These are phyloP conservation scores for Sciaenops ocellatus DNA, from an alignment of 2,797 vertebrate species.

Conservation along the genomic window DNA sequence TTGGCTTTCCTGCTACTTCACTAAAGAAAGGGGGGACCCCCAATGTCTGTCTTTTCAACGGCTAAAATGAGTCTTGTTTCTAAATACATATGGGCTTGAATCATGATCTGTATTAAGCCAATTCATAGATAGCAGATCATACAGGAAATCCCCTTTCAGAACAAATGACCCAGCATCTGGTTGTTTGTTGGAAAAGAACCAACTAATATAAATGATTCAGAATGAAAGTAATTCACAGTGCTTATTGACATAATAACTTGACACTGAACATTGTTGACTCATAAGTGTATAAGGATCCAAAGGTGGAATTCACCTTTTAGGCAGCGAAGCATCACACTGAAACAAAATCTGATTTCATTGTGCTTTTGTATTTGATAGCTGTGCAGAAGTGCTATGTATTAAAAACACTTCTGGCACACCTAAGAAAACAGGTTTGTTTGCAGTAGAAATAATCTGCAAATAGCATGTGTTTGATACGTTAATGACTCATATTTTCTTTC, in stretches of 20 bases:
- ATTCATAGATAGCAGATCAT: not conserved
- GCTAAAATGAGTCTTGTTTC: not conserved
- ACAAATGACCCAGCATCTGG: not conserved
- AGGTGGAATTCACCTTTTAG: slow-evolving; percentile 49
- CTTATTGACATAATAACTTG: slow-evolving; percentile 22
- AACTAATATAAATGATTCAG: slow-evolving; percentile 11
- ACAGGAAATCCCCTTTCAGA: not conserved
- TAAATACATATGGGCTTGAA: not conserved
- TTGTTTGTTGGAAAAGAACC: not conserved
- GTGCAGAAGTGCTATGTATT: slow-evolving; percentile 3
- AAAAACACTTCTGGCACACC: slow-evolving; percentile 11
- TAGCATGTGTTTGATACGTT: slow-evolving; percentile 20
- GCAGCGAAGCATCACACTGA: slow-evolving; percentile 24
- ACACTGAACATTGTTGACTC: slow-evolving; percentile 35
- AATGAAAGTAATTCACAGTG: slow-evolving; percentile 17
- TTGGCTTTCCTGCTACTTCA: not conserved
- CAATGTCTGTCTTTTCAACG: slow-evolving; percentile 5
- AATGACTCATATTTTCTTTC: not conserved
- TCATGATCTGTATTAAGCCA: not conserved
- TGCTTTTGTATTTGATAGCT: slow-evolving; percentile 18
- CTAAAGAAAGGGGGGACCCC: not conserved
- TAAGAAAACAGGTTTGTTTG: slow-evolving; percentile 6
- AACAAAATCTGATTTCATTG: slow-evolving; percentile 31
- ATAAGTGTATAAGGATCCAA: slow-evolving; percentile 32
- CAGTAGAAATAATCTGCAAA: slow-evolving; percentile 25